Evolutionary conservation across 1,140 invertebrate genomes (phyloP), one percentile per base, ranked within the genome.

Genomic region (Epicauta chinensis): DNA sequence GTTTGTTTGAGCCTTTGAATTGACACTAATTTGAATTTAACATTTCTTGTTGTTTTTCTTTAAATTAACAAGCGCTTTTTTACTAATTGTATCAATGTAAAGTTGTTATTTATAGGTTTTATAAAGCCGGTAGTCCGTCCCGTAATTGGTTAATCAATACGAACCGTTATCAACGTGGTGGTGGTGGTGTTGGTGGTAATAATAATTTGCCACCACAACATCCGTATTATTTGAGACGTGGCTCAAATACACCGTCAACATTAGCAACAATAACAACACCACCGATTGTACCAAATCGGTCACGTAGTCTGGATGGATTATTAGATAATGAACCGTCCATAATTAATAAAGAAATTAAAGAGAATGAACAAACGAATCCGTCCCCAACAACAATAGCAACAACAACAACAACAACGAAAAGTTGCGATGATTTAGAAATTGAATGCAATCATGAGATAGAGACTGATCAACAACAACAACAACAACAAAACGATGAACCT

Each of bases 221-320:
- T 44, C 64, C 65, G 1, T n/a, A 34, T 34, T 34, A 34, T 34
- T 34, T 56, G 58, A 31, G 68, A 62, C 56, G 63, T 59, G 51
- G 59, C 63, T 53, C 67, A 62, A 47, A 70, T 66, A 62, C 58
- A 32, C 66, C 67, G 16, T 64, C 60, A 37, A 55, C 63, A 32
- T 14, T 58, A 34, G 55, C 56, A 53, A 41, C 44, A 58, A 39
- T 45, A 31, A 30, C 46, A 58, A 61, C 49, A 17, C 63, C 67
- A 36, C 62, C 68, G 13, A 67, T 34, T 34, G 3, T n/a, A 34
- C 32, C 68, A 51, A 73, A 77, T 30, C 73, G 80, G 56, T 81
- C 81, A n/a, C 78, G 80, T 48, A 87, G 84, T 71, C 73, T 83
- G 55, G 83, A 86, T 62, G 81, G 80, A 62, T 72, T 86, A 11